Percentiles rank a stretch among this genome's conserved stretches.
Conservation (phyloP, 2,888 invertebrate genomes). For the Psylliodes chrysocephalus region DNA sequence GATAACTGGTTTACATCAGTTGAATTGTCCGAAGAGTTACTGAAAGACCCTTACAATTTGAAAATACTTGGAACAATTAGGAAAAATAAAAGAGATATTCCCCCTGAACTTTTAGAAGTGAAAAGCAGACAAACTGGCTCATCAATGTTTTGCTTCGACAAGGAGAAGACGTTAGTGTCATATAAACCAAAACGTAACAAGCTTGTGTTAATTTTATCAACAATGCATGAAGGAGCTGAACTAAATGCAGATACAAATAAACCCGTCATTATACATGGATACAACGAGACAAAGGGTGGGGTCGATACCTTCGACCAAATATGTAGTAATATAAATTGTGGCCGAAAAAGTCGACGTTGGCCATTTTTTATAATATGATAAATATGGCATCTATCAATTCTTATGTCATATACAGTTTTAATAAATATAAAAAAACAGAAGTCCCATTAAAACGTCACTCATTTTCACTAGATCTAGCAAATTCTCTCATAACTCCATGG, state of each 20-base stretch:
- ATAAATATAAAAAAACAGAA: background rate
- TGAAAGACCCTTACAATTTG: slow-evolving; percentile 26
- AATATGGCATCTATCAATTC: background rate
- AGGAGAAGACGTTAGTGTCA: slow-evolving; percentile 41
- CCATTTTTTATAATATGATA: background rate
- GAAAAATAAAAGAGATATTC: slow-evolving; percentile 43
- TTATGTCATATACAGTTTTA: background rate
- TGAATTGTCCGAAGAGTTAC: slow-evolving; percentile 41
- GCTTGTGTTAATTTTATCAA: background rate
- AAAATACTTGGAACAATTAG: slow-evolving; percentile 45
- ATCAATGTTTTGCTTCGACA: slow-evolving; percentile 42
- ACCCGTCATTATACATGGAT: background rate
- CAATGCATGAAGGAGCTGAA: background rate
- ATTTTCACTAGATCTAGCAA: background rate
- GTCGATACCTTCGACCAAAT: background rate
- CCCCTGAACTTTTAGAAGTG: slow-evolving; percentile 11
- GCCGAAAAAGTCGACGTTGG: background rate
- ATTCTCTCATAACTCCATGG: background rate
- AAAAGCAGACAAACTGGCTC: slow-evolving; percentile 5
- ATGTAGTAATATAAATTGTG: no score
- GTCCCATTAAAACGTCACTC: background rate
- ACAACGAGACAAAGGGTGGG: background rate
- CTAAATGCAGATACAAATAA: background rate
- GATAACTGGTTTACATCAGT: slow-evolving; percentile 48
- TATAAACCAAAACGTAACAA: slow-evolving; percentile 22